Evolutionary conservation across 1,140 invertebrate genomes (phyloP), one percentile per base, ranked within the genome.

Genomic region (Aphis craccivora): DNA sequence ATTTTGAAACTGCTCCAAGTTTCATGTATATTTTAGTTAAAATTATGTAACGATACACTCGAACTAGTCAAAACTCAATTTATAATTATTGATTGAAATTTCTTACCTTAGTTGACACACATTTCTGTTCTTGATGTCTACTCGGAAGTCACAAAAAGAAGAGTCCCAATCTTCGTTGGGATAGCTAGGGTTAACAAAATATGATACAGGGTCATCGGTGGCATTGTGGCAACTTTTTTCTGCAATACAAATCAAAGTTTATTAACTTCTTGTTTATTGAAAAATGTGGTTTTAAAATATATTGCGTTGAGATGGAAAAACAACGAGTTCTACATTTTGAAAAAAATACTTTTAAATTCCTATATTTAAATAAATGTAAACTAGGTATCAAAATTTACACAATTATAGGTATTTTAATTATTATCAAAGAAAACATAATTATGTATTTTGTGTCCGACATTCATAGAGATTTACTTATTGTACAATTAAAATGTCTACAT

Each of bases 141-240:
- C 93, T 1, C 94, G 93, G 91, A 93, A 94, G 55, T 94, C 94
- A 48, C 94, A 94, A 89, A 94, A 94, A 48, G 94, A 94, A 1
- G 93, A 93, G 20, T 93, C 92, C 35, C 89, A 86, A 35, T 94
- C 94, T 20, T 93, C 88, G 23, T 93, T 93, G 8, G 94, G 94
- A 53, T 93, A 94, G 88, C 93, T 94, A 14, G 94, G 94, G 48
- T 94, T 94, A 55, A 94, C 94, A 88, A 94, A 94, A 83, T 94
- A 94, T 8, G 94, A 94, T 30, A 94, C 93, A 3, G 94, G 55
- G 23, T 94, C 94, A 23, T 90, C 89, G 8, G 94, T 94, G 20
- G 94, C 87, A n/a, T 94, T 94, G 91, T 94, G 94, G 89, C 94
- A 94, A 76, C 93, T 94, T 88, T 94, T 94, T 67, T 94, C 90